Conservation (phyloP, 1,140 invertebrate species). For the Caligus rogercresseyi region DNA sequence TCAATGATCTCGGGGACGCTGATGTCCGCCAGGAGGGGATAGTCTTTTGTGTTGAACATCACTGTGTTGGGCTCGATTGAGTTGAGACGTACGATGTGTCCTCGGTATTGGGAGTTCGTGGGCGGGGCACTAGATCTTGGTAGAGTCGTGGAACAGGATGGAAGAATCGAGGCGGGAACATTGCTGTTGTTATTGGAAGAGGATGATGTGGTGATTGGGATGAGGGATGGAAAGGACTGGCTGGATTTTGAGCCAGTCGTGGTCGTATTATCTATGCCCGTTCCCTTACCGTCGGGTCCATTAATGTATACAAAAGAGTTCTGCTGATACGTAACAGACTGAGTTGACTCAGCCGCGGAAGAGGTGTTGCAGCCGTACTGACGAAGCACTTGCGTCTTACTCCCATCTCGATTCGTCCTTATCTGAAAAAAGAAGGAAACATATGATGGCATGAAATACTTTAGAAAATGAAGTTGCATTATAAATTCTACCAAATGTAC, state of each 20-base stretch:
- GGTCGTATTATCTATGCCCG: background rate
- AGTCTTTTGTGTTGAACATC: constrained; percentile 25
- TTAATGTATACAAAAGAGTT: constrained; percentile 20
- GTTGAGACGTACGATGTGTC: constrained; percentile 25
- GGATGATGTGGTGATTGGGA: background rate
- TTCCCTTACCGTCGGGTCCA: background rate
- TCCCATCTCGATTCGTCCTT: constrained; percentile 14
- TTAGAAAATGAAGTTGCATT: too few species aligned
- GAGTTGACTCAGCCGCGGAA: constrained; percentile 8
- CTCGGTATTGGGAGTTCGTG: constrained; percentile 13
- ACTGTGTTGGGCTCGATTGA: constrained; percentile 27
- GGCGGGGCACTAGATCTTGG: background rate
- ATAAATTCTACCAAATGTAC: too few species aligned
- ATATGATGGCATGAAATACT: too few species aligned
- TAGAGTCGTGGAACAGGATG: background rate
- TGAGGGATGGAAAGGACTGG: background rate
- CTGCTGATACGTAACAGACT: constrained; percentile 19
- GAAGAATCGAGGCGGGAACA: background rate
- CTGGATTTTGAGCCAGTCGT: background rate
- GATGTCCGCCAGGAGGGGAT: constrained; percentile 25
- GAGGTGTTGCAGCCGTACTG: constrained; percentile 18
- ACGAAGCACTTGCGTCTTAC: constrained; percentile 17
- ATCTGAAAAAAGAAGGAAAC: constrained; percentile 9
- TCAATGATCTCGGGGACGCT: constrained; percentile 29
- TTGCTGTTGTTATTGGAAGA: background rate